Conservation (phyloP, 2,113 vertebrate genomes). For the Halichoerus grypus region DNA sequence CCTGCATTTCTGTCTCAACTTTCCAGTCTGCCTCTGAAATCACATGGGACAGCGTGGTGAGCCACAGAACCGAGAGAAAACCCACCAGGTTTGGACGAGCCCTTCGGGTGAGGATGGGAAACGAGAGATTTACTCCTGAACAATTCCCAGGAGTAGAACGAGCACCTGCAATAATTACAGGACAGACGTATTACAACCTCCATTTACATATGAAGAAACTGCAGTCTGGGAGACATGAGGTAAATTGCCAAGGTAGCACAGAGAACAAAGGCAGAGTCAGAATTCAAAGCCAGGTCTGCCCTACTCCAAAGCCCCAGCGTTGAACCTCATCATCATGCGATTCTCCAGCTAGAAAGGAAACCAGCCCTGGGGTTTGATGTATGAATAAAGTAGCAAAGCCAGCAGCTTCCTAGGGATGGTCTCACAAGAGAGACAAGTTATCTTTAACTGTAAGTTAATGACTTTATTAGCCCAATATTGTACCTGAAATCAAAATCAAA, state of each 20-base stretch:
- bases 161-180: neutral
- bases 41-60: neutral
- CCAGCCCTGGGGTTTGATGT: too few species aligned
- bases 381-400: neutral
- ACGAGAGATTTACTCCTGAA: neutral
- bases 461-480: neutral
- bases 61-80: neutral
- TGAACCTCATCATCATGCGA: neutral
- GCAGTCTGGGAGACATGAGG: neutral
- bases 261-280: neutral
- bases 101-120: neutral
- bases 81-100: neutral
- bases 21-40: slow-evolving; percentile 18
- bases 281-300: neutral
- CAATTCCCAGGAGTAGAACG: neutral
- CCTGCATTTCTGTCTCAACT: neutral
- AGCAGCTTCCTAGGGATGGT: neutral
- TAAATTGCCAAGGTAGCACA: neutral
- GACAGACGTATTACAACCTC: neutral
- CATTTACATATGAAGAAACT: neutral
- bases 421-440: neutral
- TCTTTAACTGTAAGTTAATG: neutral
- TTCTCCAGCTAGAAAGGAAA: neutral
- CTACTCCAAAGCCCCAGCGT: neutral
- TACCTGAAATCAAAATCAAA: neutral